These are phyloP conservation scores for Pinna nobilis DNA, from an alignment of 1,140 invertebrate species.

Conservation along the genomic window DNA sequence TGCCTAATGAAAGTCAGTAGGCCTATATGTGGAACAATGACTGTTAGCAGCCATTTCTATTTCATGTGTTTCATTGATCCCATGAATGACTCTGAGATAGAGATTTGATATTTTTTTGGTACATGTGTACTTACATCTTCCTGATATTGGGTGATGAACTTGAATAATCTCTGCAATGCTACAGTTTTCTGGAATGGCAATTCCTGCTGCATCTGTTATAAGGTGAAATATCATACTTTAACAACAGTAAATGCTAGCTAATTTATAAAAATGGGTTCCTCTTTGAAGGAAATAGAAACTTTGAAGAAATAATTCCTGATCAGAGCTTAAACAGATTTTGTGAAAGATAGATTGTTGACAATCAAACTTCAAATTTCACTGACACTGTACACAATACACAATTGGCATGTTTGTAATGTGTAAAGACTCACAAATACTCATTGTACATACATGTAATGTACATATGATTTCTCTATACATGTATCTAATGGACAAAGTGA, in stretches of 20 bases:
- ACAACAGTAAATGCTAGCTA: neutral
- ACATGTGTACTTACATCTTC: constrained; percentile 22
- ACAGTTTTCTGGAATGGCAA: constrained; percentile 18
- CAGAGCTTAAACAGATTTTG: neutral
- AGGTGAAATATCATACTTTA: neutral
- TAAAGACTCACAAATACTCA: no score
- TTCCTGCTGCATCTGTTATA: constrained; percentile 13
- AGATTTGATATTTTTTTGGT: neutral
- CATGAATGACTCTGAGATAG: neutral
- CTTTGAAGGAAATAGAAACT: no score
- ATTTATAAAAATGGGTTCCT: no score
- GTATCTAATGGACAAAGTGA: neutral
- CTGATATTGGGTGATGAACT: constrained; percentile 22
- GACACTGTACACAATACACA: neutral
- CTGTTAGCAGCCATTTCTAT: neutral
- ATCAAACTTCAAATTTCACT: neutral
- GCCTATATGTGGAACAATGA: neutral
- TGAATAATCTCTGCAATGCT: constrained; percentile 19
- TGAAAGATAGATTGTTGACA: neutral
- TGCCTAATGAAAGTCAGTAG: neutral
- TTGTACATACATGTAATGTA: neutral
- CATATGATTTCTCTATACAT: neutral
- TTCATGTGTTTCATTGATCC: neutral
- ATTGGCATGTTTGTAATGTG: no score
- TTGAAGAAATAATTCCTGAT: no score